Percentiles rank a stretch among this genome's conserved stretches.
These are phyloP conservation scores for Lutraria lutraria DNA, from an alignment of 2,888 invertebrate genomes.

Conservation along the genomic window DNA sequence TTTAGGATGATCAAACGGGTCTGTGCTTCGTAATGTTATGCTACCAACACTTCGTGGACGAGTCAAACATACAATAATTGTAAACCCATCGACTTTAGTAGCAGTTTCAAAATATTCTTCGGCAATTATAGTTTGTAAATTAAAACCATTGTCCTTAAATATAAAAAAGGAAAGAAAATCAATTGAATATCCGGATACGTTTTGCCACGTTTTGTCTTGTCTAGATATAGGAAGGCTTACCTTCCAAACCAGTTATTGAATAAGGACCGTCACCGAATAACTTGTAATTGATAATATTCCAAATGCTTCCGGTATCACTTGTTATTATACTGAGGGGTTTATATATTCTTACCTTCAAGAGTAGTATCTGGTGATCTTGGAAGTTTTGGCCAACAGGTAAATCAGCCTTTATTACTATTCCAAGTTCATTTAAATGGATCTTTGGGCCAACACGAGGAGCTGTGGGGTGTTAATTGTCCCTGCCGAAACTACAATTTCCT, in stretches of 20 bases:
- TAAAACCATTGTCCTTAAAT: slow-evolving; percentile 32
- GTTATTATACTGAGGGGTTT: slow-evolving; percentile 43
- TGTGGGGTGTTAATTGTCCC: slow-evolving; percentile 15
- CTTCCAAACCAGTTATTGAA: slow-evolving; percentile 51
- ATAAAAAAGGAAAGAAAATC: slow-evolving; percentile 37
- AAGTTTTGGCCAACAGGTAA: slow-evolving; percentile 78
- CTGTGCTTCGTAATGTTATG: slow-evolving; percentile 91
- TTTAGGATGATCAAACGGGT: slow-evolving; percentile 92
- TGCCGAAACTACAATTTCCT: slow-evolving; percentile 21
- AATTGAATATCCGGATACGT: slow-evolving; percentile 61
- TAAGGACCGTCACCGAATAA: slow-evolving; percentile 51
- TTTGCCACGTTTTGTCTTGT: slow-evolving; percentile 40
- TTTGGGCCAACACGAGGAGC: slow-evolving; percentile 23
- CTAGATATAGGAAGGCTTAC: slow-evolving; percentile 52
- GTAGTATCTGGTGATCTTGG: slow-evolving; percentile 53
- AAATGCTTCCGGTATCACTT: slow-evolving; percentile 34
- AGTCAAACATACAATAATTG: slow-evolving; percentile 38
- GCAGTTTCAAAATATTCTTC: slow-evolving; percentile 37
- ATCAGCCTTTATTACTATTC: slow-evolving; percentile 82
- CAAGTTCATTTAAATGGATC: slow-evolving; percentile 79
- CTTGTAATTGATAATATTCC: slow-evolving; percentile 41
- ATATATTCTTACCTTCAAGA: slow-evolving; percentile 37
- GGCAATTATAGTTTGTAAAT: slow-evolving; percentile 41
- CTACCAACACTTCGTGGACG: slow-evolving; percentile 92
- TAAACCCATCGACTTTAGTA: slow-evolving; percentile 78